Base-by-base conservation (phyloP, 2,797 vertebrate species). In the Octomys mimax region DNA sequence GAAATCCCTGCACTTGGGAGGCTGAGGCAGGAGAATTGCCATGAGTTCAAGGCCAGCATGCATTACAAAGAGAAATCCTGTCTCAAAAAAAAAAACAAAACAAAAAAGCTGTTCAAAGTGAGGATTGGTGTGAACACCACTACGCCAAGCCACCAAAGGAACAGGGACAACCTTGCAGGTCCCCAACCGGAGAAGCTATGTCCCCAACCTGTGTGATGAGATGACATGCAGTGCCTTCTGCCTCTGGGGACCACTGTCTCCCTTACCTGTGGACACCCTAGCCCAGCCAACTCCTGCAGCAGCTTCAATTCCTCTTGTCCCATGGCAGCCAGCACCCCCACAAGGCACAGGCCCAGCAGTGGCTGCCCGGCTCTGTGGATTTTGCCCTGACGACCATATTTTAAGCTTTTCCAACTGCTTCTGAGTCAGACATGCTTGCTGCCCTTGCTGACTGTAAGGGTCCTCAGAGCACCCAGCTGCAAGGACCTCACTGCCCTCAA, bases 141-240 rank as follows among this genome's bases (percentile, higher is more conserved):
- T 14, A 68, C 10, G 0, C n/a, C 36, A 19, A 9, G 36, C 75
- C 87, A 33, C 14, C 36, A 19, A 66, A 13, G 70, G 88, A 9
- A 70, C 64, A 28, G 93, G 93, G 94, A 71, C 36, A 75, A 36
- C 61, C 70, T 14, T 13, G 84, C 75, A 71, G 59, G 89, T 81
- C 42, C 19, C 89, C 31, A 89, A 49, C 49, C 87, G 66, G 11
- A 96, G 42, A 42, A 92, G 75, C 9, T 31, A 49, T 57, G 75
- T 80, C 57, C 73, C 95, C 62, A 18, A 71, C 49, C 68, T 77
- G 28, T 59, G 88, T 31, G 6, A 3, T 28, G 12, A 94, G 36
- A 31, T 96, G 87, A 9, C 31, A 95, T 91, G 95, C 93, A 89
- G 84, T 1, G 16, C 66, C 66, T n/a, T 46, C 73, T 93, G 11